Conservation (phyloP, 2,888 invertebrate species). For the Sussaba pulchella region DNA sequence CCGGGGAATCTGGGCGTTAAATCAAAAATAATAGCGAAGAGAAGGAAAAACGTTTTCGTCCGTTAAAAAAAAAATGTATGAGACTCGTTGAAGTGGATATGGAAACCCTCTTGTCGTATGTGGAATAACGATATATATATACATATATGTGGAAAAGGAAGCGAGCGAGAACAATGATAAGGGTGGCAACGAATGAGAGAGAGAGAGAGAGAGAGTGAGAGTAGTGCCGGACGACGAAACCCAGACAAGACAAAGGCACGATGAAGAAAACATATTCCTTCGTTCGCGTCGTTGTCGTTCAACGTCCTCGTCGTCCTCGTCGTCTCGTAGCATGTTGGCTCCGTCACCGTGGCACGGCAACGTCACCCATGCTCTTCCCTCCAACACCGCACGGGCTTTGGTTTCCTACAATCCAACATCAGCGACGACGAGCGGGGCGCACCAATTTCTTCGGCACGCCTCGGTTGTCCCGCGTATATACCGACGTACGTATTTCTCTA, state of each 20-base stretch:
- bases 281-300: conserved; percentile 8
- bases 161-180: too few relatives aligned
- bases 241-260: conserved; percentile 50
- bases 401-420: conserved; percentile 73
- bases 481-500: conserved; percentile 19
- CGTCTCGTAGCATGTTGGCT: conserved; percentile 11
- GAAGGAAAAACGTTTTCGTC: conserved; percentile 19
- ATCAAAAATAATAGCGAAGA: conserved; percentile 59
- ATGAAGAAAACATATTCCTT: conserved; percentile 49
- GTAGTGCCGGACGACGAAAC: conserved; percentile 33
- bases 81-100: conserved; percentile 13
- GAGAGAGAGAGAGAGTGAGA: conserved; percentile 4
- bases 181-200: conserved; percentile 26
- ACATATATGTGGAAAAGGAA: too few relatives aligned
- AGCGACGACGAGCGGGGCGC: conserved; percentile 32
- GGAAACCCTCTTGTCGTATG: too few relatives aligned
- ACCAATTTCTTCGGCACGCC: conserved; percentile 68
- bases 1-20: conserved; percentile 58
- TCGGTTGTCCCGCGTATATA: conserved; percentile 64
- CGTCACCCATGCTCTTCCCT: conserved; percentile 74
- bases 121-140: too few relatives aligned
- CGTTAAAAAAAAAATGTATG: conserved; percentile 41
- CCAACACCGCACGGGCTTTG: conserved; percentile 53
- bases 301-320: too few relatives aligned
- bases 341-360: conserved; percentile 61